Base-by-base conservation (phyloP, 2,888 invertebrate species). In the Andrena chrysosceles region DNA sequence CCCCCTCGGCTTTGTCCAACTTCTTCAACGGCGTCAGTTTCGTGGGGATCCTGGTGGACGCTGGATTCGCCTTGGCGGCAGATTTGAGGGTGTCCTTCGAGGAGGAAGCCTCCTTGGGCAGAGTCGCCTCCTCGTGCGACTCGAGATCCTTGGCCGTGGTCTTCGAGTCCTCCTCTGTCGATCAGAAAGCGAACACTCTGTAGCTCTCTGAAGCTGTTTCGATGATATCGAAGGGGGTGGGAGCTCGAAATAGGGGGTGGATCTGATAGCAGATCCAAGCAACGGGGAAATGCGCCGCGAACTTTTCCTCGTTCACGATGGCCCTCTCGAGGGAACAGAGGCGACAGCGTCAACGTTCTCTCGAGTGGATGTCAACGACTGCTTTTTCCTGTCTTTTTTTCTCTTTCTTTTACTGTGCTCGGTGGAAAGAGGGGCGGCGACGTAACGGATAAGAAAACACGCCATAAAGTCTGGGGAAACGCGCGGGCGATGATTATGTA, bases 111-210 rank as follows among this genome's bases (percentile, higher is more conserved):
- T 93, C 93, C 33, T 92, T 93, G 1, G 92, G 91, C 13, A 92
- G 71, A 2, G 89, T 91, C 6, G 87, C 89, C 60, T 92, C 93
- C 67, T 92, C 92, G 74, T 92, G 91, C 2, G 92, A 92, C 23
- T 92, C 92, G 73, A 92, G 83, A 7, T 93, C 94, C 85, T 93
- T 94, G 16, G 93, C 93, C 16, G 94, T 94, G 59, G 94, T 94
- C 89, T 94, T 94, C 5, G 94, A 94, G 81, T 94, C 94, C 83
- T 94, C 94, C 81, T 94, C 94, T 93, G 71, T 26, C n/a, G 56
- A 62, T 31, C n/a, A 81, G 63, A 82, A 75, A 56, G 26, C 20
- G 52, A 0, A 31, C 3, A 20, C 16, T 42, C 2, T 35, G 20
- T 54, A 63, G 29, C 23, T 31, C 26, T 20, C n/a, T 16, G 20